Conservation (phyloP, 2,888 invertebrate species). For the Colostygia pectinataria region DNA sequence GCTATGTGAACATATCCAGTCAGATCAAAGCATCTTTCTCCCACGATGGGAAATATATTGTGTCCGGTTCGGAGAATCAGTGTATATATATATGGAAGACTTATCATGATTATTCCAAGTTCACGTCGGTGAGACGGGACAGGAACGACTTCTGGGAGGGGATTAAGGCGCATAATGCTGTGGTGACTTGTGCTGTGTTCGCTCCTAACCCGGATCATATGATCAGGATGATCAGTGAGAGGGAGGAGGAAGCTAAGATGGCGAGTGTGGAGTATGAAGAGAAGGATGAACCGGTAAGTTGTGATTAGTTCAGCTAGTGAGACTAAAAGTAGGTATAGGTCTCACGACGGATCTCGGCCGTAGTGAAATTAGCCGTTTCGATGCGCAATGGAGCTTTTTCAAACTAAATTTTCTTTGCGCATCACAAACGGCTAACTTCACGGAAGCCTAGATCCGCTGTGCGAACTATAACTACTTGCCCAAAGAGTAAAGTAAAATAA, state of each 20-base stretch:
- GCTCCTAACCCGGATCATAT: conserved; percentile 98
- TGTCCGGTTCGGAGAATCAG: conserved; percentile 98
- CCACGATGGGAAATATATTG: conserved; percentile 98
- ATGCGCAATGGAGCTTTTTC: no score
- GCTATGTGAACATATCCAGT: conserved; percentile 95
- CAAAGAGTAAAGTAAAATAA: no score
- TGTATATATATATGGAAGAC: conserved; percentile 99
- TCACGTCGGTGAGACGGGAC: conserved; percentile 95
- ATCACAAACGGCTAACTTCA: no score
- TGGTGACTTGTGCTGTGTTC: conserved; percentile 98
- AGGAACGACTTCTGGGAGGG: conserved; percentile 99
- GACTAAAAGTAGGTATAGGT: no score
- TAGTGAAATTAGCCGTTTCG: no score
- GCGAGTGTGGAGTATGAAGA: conserved; percentile 43
- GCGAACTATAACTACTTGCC: no score
- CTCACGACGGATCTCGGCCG: no score
- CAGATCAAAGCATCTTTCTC: conserved; percentile 99
- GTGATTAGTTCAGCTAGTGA: no score
- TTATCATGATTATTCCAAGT: conserved; percentile 97
- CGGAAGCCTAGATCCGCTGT: no score
- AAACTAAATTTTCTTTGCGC: no score
- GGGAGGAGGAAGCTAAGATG: conserved; percentile 66
- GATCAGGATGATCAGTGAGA: conserved; percentile 87
- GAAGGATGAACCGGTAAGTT: conserved; percentile 62
- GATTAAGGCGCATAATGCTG: conserved; percentile 92